phyloP scores from a whole-genome alignment of 2,797 vertebrate genomes.

The Crax fasciolata region DNA sequence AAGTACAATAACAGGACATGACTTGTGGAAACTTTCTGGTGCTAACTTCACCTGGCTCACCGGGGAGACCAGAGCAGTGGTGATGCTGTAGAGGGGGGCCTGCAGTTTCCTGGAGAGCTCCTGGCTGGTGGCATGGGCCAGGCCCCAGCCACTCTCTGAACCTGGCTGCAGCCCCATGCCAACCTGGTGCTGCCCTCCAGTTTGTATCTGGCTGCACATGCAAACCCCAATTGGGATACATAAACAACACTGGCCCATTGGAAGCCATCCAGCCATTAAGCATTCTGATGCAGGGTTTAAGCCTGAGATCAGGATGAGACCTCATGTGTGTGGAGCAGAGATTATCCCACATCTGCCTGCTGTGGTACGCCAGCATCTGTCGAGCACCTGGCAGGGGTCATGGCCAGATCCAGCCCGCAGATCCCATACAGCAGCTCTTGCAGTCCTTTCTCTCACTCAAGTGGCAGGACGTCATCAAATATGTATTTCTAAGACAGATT shows the following conservation, averaged over 20 bases:
- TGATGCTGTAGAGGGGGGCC: not conserved
- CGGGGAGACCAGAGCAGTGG: not conserved
- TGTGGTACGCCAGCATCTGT: not conserved
- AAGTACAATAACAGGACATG: too few species aligned
- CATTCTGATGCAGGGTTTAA: slow-evolving; percentile 48
- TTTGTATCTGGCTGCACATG: not conserved
- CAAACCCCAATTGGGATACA: not conserved
- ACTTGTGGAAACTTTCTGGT: not conserved
- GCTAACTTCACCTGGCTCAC: not conserved
- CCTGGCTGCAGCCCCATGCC: not conserved
- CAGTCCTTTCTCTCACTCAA: not conserved
- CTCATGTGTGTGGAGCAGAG: not conserved
- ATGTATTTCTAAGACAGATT: slow-evolving; percentile 24
- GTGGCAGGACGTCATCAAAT: slow-evolving; percentile 10
- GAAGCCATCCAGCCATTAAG: slow-evolving; percentile 49
- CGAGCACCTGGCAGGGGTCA: not conserved
- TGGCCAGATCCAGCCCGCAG: not conserved
- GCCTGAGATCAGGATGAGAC: slow-evolving; percentile 36
- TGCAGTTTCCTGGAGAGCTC: not conserved
- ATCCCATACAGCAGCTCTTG: not conserved
- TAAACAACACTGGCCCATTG: not conserved
- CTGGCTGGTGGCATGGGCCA: not conserved
- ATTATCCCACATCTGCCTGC: slow-evolving; percentile 49
- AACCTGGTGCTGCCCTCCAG: not conserved
- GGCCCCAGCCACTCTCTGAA: not conserved